Evolutionary conservation across 2,888 invertebrate species (phyloP), one percentile per base, ranked within the genome.

Genomic region (Macrophya annulata): DNA sequence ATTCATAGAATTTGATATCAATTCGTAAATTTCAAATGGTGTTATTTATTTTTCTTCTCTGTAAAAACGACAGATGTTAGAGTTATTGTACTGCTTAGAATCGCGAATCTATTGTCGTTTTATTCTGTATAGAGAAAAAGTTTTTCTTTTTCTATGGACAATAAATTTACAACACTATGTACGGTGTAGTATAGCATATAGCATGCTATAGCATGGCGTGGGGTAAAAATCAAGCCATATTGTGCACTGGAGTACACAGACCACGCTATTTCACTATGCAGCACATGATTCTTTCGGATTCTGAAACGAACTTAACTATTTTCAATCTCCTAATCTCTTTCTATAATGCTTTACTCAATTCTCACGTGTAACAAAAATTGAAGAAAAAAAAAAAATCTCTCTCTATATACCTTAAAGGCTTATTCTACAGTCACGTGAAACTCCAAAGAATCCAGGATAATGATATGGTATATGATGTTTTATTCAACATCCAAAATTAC

Each of bases 31-130:
- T 25, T 25, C 12, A 10, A 17, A 71, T 71, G 40, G 5, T 5
- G n/a, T 37, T 17, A 68, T 37, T 10, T 37, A 68, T 31, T 37
- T 37, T 8, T 37, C 15, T 17, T 37, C 17, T 37, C 5, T 17
- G 31, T 15, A 77, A 55, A 77, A 77, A 31, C 9, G 77, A 77
- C 77, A 77, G 77, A 77, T 77, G 77, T 77, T 48, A 10, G 37
- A 55, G 9, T 31, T 55, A 51, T 48, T 55, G 55, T 55, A 8
- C 1, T 5, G 74, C 3, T 74, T n/a, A 45, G 21, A 21, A 45
- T 21, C n/a, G 74, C 55, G 37, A 77, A 51, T 77, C 77, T 77
- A 77, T 77, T 77, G 77, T 45, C 43, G 74, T 74, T 77, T 77
- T 17, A 55, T 51, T 51, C n/a, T n/a, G n/a, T n/a, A 37, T 77